A percentile compares a stretch with the other conserved stretches of the same genome.
Conservation (phyloP, 2,888 invertebrate genomes). For the Bellardia pandia region DNA sequence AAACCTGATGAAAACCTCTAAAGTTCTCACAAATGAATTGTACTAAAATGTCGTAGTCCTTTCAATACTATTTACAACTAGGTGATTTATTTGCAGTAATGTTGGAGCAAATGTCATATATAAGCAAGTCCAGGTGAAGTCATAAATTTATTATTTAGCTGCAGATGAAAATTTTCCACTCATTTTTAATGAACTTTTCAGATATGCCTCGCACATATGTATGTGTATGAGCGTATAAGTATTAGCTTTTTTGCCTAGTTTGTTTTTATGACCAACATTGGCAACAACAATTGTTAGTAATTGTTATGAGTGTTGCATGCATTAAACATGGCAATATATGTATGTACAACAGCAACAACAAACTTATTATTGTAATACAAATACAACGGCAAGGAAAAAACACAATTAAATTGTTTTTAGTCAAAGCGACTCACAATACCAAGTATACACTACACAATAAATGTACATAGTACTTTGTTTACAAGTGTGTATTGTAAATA, state of each 20-base stretch:
- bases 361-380: background rate
- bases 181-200: background rate
- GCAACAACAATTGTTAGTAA: slow-evolving; percentile 47
- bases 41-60: too few species aligned
- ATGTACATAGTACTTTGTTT: background rate
- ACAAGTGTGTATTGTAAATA: slow-evolving; percentile 8
- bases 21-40: too few species aligned
- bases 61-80: too few species aligned
- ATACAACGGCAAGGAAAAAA: background rate
- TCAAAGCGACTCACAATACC: background rate
- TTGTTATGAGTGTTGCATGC: slow-evolving; percentile 57
- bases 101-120: too few species aligned
- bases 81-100: too few species aligned
- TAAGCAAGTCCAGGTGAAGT: too few species aligned
- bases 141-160: too few species aligned
- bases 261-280: slow-evolving; percentile 54
- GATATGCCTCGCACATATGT: background rate
- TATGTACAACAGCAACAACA: background rate
- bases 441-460: background rate
- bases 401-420: slow-evolving; percentile 42
- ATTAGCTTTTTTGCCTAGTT: slow-evolving; percentile 17
- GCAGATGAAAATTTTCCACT: too few species aligned
- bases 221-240: background rate
- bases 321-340: slow-evolving; percentile 28
- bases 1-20: too few species aligned